Conservation (phyloP, 1,140 invertebrate species). For the Pseudoatta argentina region DNA sequence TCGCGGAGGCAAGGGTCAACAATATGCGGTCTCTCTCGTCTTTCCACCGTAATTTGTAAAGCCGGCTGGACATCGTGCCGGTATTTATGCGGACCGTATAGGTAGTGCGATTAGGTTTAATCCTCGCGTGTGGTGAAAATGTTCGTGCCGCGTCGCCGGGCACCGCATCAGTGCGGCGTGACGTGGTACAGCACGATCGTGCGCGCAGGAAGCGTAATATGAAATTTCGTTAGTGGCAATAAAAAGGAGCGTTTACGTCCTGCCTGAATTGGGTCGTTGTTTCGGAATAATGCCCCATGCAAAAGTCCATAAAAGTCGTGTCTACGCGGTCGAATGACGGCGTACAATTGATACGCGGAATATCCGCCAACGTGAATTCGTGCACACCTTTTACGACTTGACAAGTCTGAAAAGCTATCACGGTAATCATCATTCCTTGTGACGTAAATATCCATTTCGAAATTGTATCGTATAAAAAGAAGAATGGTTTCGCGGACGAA, state of each 20-base stretch:
- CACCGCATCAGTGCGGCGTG: not conserved
- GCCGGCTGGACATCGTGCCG: conserved; percentile 3
- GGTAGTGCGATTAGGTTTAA: conserved; percentile 20
- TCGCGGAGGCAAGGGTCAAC: not conserved
- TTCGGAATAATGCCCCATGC: conserved; percentile 42
- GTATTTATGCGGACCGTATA: conserved; percentile 41
- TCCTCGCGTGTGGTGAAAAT: conserved; percentile 32
- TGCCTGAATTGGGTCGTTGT: conserved; percentile 47
- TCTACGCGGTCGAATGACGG: conserved; percentile 24
- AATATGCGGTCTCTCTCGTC: conserved; percentile 1
- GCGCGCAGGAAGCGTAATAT: conserved; percentile 9
- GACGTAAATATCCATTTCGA: conserved; percentile 41
- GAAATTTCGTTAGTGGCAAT: conserved; percentile 48
- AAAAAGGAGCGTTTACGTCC: conserved; percentile 53
- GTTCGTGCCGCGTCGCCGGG: conserved; percentile 29
- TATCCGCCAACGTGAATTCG: not conserved
- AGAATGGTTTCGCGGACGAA: not conserved
- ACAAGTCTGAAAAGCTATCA: conserved; percentile 47
- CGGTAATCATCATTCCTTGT: conserved; percentile 36
- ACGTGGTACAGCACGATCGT: not conserved
- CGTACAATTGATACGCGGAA: conserved; percentile 33
- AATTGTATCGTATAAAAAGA: conserved; percentile 39
- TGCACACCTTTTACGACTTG: conserved; percentile 43
- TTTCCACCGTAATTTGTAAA: conserved; percentile 3
- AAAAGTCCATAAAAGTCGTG: conserved; percentile 52